Evolutionary conservation across 2,113 vertebrate species (phyloP), one percentile per base, ranked within the genome.

Genomic region (Rhinolophus sinicus): DNA sequence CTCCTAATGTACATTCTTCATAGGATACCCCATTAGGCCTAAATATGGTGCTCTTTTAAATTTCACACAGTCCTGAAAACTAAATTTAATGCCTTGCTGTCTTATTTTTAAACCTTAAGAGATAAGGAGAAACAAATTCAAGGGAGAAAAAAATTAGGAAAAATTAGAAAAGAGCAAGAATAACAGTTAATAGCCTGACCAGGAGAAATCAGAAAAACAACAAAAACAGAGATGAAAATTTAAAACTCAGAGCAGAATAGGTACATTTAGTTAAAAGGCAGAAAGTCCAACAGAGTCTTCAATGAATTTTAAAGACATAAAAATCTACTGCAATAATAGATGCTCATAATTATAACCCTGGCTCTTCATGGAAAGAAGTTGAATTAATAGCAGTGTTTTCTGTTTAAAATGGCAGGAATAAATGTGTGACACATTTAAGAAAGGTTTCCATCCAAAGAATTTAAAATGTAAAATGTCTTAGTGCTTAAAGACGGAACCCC

Each of bases 401-500:
- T 85, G 69, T 83, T 90, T 93, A 22, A 96, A 90, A 81, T 76
- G 26, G 26, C 50, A 90, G 30, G 26, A 95, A 58, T 95, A 72
- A 85, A 72, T 50, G 21, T 93, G 28, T 89, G 60, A 73, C 33
- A 69, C 19, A 69, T 73, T 67, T 82, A 73, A 93, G 40, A 92
- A 88, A 76, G 12, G 72, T 38, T 96, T 91, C 56, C 52, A 81
- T 52, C 33, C 28, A n/a, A 73, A 96, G n/a, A 90, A 85, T 26
- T 84, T 90, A 93, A 94, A 89, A 96, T 88, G 26, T 85, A 81
- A 89, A 93, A 88, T 93, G 8, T 56, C 60, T 92, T 90, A 60
- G n/a, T 90, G 19, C 64, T 80, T 94, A 88, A 83, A 95, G 76
- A 95, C 2, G 21, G 65, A 93, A 90, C 11, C 3, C 15, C 10